Evolutionary conservation across 2,888 invertebrate species (phyloP).

Genomic region (Scaeva pyrastri): DNA sequence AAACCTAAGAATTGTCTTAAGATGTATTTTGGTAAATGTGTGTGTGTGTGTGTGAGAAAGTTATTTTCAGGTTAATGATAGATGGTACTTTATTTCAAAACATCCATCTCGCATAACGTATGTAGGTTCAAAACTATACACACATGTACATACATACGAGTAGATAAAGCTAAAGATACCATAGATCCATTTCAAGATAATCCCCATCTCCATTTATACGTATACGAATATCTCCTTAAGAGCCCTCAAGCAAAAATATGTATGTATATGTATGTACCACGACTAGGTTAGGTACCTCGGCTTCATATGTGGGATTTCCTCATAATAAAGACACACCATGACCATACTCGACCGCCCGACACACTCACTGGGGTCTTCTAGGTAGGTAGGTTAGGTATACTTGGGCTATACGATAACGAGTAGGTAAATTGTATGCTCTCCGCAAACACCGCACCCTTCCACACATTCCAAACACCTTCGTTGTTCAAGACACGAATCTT

Average conservation of each 20-base stretch:
- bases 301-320: slow-evolving; percentile 50
- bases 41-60: slow-evolving; percentile 32
- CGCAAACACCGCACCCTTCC: background rate
- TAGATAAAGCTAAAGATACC: slow-evolving; percentile 26
- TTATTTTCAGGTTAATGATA: slow-evolving; percentile 59
- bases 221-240: slow-evolving; percentile 35
- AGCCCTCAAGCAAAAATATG: slow-evolving; percentile 40
- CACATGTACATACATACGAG: no score
- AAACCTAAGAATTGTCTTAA: background rate
- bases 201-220: no score
- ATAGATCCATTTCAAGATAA: slow-evolving; percentile 62
- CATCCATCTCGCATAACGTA: slow-evolving; percentile 39
- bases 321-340: slow-evolving; percentile 28
- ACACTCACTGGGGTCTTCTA: slow-evolving; percentile 8
- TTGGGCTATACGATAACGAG: background rate
- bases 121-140: slow-evolving; percentile 38
- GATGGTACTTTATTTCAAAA: slow-evolving; percentile 46
- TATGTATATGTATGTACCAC: background rate
- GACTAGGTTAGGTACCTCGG: background rate
- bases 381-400: no score
- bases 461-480: slow-evolving; percentile 36
- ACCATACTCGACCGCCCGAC: background rate
- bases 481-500: background rate
- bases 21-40: no score
- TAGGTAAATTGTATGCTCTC: background rate